phyloP scores from a whole-genome alignment of 2,797 vertebrate species.

The Diplodus puntazzo region DNA sequence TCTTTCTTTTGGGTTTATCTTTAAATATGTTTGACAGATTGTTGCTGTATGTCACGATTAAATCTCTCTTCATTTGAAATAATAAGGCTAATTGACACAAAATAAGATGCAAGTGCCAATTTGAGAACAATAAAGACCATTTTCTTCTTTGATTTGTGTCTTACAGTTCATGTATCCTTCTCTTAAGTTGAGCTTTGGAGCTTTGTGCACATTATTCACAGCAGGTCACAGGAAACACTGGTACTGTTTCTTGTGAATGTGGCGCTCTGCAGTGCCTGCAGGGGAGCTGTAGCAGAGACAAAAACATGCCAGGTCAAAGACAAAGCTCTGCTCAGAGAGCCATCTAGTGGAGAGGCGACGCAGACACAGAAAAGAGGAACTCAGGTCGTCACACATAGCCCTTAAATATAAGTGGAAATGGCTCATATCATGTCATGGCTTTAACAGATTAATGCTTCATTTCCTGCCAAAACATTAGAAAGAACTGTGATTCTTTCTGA shows the following conservation, averaged over 20 bases:
- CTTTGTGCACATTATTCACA: not conserved
- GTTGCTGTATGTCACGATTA: not conserved
- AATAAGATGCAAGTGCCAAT: not conserved
- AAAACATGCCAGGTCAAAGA: constrained; percentile 5
- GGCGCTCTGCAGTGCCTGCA: constrained; percentile 35
- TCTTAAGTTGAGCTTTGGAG: not conserved
- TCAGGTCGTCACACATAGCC: constrained; percentile 67
- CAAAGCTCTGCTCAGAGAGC: constrained; percentile 30
- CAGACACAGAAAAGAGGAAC: constrained; percentile 40
- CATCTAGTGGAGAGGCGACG: constrained; percentile 40
- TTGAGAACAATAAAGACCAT: not conserved
- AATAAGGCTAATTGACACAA: not conserved
- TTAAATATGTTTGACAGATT: not conserved
- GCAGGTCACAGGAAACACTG: constrained; percentile 4
- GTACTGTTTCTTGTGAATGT: not conserved
- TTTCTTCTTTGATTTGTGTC: not conserved
- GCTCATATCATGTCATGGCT: constrained; percentile 58
- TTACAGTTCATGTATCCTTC: not conserved
- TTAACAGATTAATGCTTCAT: constrained; percentile 33
- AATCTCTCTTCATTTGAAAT: not conserved
- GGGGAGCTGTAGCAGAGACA: constrained; percentile 43
- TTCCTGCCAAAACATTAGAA: constrained; percentile 21
- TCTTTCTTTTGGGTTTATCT: not conserved
- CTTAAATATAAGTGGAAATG: constrained; percentile 61
- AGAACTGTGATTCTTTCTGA: constrained; percentile 6